Percentiles rank a stretch among this genome's conserved stretches.
These are phyloP conservation scores for Zeuzera pyrina DNA, from an alignment of 2,888 invertebrate genomes.

Conservation along the genomic window DNA sequence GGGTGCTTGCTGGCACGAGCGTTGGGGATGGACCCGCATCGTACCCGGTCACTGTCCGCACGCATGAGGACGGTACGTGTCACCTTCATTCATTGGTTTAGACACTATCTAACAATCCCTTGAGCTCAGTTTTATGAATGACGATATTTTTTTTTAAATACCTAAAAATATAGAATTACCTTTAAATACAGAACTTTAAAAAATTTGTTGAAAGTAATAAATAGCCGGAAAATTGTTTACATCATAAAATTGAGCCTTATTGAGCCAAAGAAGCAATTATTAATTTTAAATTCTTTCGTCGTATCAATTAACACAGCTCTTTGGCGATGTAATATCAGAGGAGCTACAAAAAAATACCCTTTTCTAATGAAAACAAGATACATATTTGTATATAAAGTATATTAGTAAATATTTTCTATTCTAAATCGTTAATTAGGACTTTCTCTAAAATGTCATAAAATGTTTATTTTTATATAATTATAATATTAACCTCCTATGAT, in stretches of 20 bases:
- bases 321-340: slow-evolving; percentile 45
- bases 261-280: slow-evolving; percentile 23
- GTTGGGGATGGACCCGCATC: slow-evolving; percentile 97
- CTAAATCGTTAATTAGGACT: no score
- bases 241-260: slow-evolving; percentile 41
- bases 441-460: slow-evolving; percentile 1
- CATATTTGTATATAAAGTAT: neutral
- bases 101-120: slow-evolving; percentile 2
- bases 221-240: slow-evolving; percentile 6
- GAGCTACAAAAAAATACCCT: slow-evolving; percentile 14
- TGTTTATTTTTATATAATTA: slow-evolving; percentile 1
- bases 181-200: no score
- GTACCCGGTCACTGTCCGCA: slow-evolving; percentile 92
- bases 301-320: slow-evolving; percentile 33
- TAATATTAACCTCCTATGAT: neutral
- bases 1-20: slow-evolving; percentile 96
- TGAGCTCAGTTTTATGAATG: slow-evolving; percentile 37
- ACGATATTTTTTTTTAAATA: neutral
- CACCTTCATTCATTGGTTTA: slow-evolving; percentile 13
- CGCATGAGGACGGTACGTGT: slow-evolving; percentile 99
- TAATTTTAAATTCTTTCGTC: slow-evolving; percentile 29
- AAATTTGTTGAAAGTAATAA: neutral
- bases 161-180: slow-evolving; percentile 9
- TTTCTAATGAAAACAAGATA: slow-evolving; percentile 1
- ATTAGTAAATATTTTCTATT: neutral